A percentile compares a stretch with the other conserved stretches of the same genome.
These are phyloP conservation scores for Phyllotis vaccarum DNA, from an alignment of 2,797 vertebrate genomes.

Conservation along the genomic window DNA sequence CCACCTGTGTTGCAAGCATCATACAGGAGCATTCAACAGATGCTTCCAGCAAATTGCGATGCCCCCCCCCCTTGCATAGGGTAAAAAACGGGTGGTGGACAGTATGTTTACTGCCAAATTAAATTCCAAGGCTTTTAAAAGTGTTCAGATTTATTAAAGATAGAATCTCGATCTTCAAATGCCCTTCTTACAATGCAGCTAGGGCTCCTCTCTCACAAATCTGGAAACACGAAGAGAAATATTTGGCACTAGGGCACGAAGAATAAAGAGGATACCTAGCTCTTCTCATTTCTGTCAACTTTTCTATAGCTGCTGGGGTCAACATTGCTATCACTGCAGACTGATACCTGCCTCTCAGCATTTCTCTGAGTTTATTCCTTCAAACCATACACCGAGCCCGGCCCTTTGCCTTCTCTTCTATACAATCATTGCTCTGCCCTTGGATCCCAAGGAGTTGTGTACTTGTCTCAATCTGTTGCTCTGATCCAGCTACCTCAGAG, in stretches of 20 bases:
- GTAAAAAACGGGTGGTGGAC: background rate
- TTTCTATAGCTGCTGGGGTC: background rate
- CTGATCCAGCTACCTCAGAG: background rate
- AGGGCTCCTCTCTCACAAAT: background rate
- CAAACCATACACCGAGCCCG: no score
- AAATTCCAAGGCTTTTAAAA: slow-evolving; percentile 28
- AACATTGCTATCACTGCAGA: background rate
- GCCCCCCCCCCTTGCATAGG: no score
- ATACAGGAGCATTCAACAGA: slow-evolving; percentile 78
- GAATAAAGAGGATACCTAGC: background rate
- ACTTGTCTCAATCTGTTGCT: background rate
- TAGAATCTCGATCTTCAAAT: background rate
- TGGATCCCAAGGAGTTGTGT: background rate
- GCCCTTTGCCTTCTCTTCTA: background rate
- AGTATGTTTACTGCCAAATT: slow-evolving; percentile 32
- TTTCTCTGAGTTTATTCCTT: background rate
- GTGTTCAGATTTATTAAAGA: background rate
- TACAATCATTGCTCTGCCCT: background rate
- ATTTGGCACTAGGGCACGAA: background rate
- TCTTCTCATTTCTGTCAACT: background rate
- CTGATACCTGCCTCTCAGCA: background rate
- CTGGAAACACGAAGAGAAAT: background rate
- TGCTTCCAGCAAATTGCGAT: slow-evolving; percentile 67
- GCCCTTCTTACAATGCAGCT: background rate
- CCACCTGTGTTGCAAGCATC: slow-evolving; percentile 64